Evolutionary conservation across 1,140 invertebrate genomes (phyloP).

Genomic region (Copidosoma floridanum): DNA sequence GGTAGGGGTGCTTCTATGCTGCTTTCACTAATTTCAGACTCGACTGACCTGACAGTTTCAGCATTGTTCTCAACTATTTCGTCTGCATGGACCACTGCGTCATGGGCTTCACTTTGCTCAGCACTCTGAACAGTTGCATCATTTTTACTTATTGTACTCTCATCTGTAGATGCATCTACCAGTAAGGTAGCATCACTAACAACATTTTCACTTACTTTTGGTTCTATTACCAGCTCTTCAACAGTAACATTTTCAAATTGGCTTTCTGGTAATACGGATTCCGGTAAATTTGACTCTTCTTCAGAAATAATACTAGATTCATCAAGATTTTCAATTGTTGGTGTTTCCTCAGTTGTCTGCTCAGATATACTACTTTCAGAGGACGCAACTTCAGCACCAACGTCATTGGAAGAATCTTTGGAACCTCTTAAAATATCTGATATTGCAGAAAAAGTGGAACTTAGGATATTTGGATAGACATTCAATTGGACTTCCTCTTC

Average conservation of each 20-base stretch:
- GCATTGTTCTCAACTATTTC: background rate
- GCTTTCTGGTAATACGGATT: background rate
- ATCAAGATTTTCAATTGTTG: slow-evolving; percentile 14
- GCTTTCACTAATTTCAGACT: background rate
- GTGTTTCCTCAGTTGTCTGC: background rate
- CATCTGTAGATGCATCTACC: background rate
- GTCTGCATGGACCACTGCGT: background rate
- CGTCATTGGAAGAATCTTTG: background rate
- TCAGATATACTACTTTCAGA: slow-evolving; percentile 1
- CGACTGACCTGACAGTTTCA: background rate
- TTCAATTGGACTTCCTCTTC: slow-evolving; percentile 7
- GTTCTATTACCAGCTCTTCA: background rate
- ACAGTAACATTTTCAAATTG: background rate
- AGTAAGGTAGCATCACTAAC: background rate
- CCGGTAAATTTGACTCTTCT: no score
- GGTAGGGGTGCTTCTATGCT: background rate
- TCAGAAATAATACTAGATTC: slow-evolving; percentile 11
- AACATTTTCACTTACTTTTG: slow-evolving; percentile 1
- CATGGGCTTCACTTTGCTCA: slow-evolving; percentile 3
- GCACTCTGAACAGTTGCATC: background rate
- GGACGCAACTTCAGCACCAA: background rate
- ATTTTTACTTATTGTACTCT: background rate
- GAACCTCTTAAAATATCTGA: background rate
- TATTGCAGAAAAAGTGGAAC: slow-evolving; percentile 6
- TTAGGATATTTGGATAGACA: slow-evolving; percentile 18